A percentile compares a stretch with the other conserved stretches of the same genome.
These are phyloP conservation scores for Coptotermes formosanus DNA, from an alignment of 1,140 invertebrate genomes.

Conservation along the genomic window DNA sequence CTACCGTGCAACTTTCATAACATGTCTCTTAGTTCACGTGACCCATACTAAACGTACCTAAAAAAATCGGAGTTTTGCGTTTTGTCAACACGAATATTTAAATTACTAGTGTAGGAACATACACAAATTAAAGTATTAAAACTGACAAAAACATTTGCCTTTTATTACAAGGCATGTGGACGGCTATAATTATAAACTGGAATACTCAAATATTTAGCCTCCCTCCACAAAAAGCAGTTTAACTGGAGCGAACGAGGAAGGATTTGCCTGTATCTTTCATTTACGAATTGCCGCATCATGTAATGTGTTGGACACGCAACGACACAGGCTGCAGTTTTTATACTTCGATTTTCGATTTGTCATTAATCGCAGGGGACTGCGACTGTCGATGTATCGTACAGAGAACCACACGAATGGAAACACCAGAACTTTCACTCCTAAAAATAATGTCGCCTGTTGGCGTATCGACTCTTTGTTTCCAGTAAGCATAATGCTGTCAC, in stretches of 20 bases:
- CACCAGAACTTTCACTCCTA: no score
- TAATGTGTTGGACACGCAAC: background rate
- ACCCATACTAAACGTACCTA: no score
- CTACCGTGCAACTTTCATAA: no score
- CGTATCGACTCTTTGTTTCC: no score
- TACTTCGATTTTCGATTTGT: background rate
- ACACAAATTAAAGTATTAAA: background rate
- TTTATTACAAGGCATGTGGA: background rate
- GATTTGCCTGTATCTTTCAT: background rate
- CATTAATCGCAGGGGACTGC: background rate
- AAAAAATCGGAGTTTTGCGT: background rate
- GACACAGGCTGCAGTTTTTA: background rate
- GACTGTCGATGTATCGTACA: background rate
- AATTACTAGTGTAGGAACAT: background rate
- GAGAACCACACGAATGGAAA: no score
- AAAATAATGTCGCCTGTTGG: no score
- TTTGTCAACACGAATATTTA: background rate
- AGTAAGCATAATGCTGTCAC: no score
- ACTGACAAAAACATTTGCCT: background rate
- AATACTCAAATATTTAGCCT: background rate
- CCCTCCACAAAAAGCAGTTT: accelerated
- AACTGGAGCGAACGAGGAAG: background rate
- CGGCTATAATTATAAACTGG: background rate
- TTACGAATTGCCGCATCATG: background rate
- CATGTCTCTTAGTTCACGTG: no score